A percentile compares a stretch with the other conserved stretches of the same genome.
These are phyloP conservation scores for Xenopus laevis DNA, from an alignment of 2,113 vertebrate species.

Conservation along the genomic window DNA sequence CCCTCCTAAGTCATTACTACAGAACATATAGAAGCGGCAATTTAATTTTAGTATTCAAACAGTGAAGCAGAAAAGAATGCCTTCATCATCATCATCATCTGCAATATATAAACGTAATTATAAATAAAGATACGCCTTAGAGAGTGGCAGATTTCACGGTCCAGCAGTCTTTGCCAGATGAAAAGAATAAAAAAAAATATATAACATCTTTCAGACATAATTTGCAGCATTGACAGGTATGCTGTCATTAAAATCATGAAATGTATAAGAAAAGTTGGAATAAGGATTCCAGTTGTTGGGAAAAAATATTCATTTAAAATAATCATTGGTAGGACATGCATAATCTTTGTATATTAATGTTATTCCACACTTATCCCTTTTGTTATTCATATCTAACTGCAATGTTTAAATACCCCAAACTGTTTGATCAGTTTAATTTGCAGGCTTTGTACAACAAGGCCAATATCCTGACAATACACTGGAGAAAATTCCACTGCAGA, in stretches of 20 bases:
- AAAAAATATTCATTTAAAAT: neutral
- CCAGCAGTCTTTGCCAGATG: no score
- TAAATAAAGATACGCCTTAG: no score
- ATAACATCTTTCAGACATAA: neutral
- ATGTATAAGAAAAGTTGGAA: neutral
- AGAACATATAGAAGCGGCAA: no score
- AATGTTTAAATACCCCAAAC: neutral
- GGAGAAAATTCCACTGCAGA: conserved; percentile 21
- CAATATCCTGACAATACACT: conserved; percentile 17
- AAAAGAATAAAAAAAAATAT: no score
- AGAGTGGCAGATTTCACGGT: no score
- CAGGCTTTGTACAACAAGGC: neutral
- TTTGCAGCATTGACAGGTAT: conserved; percentile 3
- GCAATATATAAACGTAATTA: no score
- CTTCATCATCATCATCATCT: no score
- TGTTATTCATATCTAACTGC: neutral
- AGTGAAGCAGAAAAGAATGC: no score
- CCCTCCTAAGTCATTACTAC: no score
- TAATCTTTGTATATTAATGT: neutral
- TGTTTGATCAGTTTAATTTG: neutral
- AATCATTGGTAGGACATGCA: no score
- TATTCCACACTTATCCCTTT: conserved; percentile 7
- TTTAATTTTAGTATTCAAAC: no score
- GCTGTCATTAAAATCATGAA: neutral
- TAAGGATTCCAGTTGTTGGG: neutral